phyloP scores from a whole-genome alignment of 2,888 invertebrate species.

The Tenthredo distinguenda region DNA sequence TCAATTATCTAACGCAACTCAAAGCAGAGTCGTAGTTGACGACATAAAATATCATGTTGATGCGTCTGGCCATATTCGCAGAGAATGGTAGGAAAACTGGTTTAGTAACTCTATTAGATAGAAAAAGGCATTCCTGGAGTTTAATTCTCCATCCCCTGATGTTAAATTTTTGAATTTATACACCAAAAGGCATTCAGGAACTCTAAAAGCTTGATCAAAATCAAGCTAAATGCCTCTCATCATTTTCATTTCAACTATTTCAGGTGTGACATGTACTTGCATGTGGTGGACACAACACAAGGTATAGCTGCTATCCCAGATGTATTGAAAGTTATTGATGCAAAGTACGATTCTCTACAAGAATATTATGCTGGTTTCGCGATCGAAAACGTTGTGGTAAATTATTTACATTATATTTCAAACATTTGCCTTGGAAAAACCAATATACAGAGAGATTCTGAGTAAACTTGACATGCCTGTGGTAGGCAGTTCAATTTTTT shows the following conservation, averaged over 20 bases:
- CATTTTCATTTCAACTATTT: conserved; percentile 6
- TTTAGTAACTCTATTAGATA: background rate
- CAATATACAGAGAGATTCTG: background rate
- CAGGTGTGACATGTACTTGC: conserved; percentile 93
- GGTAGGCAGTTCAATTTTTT: too few species aligned
- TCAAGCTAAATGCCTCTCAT: background rate
- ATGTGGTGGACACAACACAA: conserved; percentile 88
- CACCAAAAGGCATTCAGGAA: background rate
- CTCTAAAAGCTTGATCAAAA: background rate
- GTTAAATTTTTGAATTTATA: background rate
- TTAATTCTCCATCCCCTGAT: background rate
- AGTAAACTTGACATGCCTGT: too few species aligned
- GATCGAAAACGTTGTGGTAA: conserved; percentile 85
- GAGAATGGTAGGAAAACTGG: conserved; percentile 83
- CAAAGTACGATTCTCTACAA: conserved; percentile 91
- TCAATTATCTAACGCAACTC: conserved; percentile 88
- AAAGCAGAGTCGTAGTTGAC: conserved; percentile 89
- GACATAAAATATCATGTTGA: conserved; percentile 88
- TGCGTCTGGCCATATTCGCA: conserved; percentile 82
- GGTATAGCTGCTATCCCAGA: conserved; percentile 89
- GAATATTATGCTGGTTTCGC: conserved; percentile 88
- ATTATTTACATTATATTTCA: background rate
- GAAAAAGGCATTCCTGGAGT: background rate
- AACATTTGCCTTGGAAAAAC: background rate
- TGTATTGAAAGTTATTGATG: conserved; percentile 89